A percentile compares a stretch with the other conserved stretches of the same genome.
Conservation (phyloP, 2,113 vertebrate genomes). For the Gavia stellata region DNA sequence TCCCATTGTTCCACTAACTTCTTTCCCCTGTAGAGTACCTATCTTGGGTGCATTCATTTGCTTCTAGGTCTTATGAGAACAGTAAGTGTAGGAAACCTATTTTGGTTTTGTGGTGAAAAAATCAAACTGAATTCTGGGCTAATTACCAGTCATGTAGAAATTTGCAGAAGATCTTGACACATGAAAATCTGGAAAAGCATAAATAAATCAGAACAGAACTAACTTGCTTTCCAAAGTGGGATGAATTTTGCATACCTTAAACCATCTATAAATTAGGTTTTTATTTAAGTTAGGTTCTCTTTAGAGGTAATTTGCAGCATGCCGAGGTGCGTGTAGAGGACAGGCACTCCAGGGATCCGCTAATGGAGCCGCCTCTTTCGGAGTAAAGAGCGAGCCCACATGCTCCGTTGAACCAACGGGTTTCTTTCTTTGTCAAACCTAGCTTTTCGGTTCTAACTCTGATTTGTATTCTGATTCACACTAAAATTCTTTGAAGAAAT, state of each 20-base stretch:
- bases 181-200: background rate
- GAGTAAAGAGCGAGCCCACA: background rate
- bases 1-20: background rate
- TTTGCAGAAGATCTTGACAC: background rate
- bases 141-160: background rate
- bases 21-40: background rate
- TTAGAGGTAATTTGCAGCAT: background rate
- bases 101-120: background rate
- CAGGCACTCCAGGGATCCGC: background rate
- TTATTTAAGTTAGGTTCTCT: background rate
- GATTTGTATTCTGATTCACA: background rate
- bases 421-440: background rate
- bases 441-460: background rate
- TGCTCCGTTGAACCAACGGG: fast-evolving
- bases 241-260: background rate
- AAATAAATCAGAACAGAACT: background rate
- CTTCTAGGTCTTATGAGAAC: background rate
- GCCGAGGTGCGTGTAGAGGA: background rate
- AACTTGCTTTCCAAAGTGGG: background rate
- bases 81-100: background rate
- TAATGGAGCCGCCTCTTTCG: background rate
- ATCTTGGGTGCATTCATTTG: background rate
- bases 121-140: background rate
- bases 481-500: background rate
- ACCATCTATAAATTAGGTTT: background rate